Conservation (phyloP, 1,140 invertebrate genomes). For the Drosophila santomea region DNA sequence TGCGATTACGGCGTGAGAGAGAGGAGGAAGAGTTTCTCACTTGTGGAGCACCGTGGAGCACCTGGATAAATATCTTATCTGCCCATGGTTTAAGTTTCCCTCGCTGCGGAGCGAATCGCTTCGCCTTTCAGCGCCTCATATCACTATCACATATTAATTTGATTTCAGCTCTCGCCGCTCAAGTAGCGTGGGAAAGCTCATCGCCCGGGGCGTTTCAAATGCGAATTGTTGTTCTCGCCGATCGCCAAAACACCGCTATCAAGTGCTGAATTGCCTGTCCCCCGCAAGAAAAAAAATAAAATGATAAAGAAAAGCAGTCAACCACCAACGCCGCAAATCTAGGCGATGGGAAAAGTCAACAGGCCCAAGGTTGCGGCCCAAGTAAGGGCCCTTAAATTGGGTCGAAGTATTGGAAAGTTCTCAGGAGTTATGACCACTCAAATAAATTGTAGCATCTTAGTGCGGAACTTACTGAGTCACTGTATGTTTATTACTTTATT, state of each 20-base stretch:
- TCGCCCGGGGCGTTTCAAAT: slow-evolving; percentile 22
- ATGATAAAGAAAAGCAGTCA: slow-evolving; percentile 25
- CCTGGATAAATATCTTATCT: slow-evolving; percentile 83
- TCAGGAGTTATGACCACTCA: neutral
- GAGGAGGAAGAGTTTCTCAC: slow-evolving; percentile 25
- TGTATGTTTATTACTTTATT: too few species aligned
- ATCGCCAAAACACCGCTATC: slow-evolving; percentile 55
- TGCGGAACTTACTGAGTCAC: too few species aligned
- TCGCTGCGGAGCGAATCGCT: slow-evolving; percentile 33
- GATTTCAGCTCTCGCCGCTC: slow-evolving; percentile 56
- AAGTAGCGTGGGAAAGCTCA: slow-evolving; percentile 75
- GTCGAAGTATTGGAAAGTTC: neutral
- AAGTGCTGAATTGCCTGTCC: slow-evolving; percentile 63
- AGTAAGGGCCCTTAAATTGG: slow-evolving; percentile 10
- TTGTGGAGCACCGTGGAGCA: slow-evolving; percentile 48
- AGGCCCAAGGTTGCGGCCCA: slow-evolving; percentile 26
- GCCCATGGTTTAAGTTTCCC: slow-evolving; percentile 43
- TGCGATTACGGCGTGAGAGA: slow-evolving; percentile 43
- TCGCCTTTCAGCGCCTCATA: slow-evolving; percentile 61
- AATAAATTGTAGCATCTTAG: neutral
- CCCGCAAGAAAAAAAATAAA: slow-evolving; percentile 4
- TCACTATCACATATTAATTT: slow-evolving; percentile 72
- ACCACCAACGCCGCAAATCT: slow-evolving; percentile 44
- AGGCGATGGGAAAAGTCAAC: slow-evolving; percentile 71
- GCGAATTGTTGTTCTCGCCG: slow-evolving; percentile 41